These are phyloP conservation scores for Notiomystis cincta DNA, from an alignment of 2,113 vertebrate genomes.

Conservation along the genomic window DNA sequence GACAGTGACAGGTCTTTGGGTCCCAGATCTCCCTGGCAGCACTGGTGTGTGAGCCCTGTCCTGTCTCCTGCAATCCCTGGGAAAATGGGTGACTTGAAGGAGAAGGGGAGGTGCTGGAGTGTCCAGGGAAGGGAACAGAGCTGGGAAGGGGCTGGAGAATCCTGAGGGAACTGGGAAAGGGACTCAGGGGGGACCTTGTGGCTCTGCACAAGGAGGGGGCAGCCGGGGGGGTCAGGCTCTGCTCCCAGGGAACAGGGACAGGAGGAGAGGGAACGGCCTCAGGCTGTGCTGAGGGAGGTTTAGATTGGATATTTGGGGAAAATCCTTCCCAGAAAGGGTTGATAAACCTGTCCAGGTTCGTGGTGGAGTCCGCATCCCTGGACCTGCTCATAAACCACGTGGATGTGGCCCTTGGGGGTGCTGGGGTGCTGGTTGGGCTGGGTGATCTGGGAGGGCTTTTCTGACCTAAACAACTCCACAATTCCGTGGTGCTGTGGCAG, in stretches of 20 bases:
- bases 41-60: background rate
- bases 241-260: background rate
- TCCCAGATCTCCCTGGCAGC: too few species aligned
- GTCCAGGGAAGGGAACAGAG: background rate
- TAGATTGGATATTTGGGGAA: too few species aligned
- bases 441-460: background rate
- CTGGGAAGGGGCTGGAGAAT: background rate
- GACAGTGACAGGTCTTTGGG: background rate
- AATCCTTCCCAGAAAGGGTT: background rate
- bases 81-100: background rate
- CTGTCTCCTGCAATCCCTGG: background rate
- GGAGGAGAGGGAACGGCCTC: background rate
- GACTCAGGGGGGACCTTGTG: background rate
- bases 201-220: background rate
- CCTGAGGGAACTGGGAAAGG: background rate
- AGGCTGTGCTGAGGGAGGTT: background rate
- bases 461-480: accelerated
- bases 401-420: background rate
- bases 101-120: background rate
- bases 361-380: background rate
- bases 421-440: background rate
- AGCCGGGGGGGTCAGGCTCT: background rate
- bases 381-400: too few species aligned
- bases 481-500: background rate
- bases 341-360: background rate